These are phyloP conservation scores for Gambusia yucatana DNA, from an alignment of 2,797 vertebrate species.

Conservation along the genomic window DNA sequence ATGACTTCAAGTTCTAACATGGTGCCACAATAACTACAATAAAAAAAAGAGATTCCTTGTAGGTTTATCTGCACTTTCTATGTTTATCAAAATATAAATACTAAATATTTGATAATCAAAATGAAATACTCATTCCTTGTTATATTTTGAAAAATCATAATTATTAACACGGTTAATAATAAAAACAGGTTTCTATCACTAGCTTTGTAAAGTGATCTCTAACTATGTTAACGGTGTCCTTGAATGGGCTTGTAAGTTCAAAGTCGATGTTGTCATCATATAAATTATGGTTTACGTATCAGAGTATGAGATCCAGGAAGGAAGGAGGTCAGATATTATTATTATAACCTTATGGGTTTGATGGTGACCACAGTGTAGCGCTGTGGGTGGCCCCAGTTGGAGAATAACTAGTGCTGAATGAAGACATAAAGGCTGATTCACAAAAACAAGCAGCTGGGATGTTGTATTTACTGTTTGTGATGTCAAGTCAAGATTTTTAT, in stretches of 20 bases:
- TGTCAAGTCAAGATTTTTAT: slow-evolving; percentile 27
- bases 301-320: slow-evolving; percentile 47
- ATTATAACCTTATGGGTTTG: slow-evolving; percentile 48
- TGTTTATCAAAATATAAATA: neutral
- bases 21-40: neutral
- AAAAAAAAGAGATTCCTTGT: neutral
- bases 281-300: neutral
- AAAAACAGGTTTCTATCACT: slow-evolving; percentile 11
- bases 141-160: neutral
- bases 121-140: neutral
- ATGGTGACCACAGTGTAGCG: slow-evolving; percentile 15
- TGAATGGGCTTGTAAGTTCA: neutral
- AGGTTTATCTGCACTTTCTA: neutral
- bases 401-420: slow-evolving; percentile 34
- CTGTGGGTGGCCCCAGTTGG: slow-evolving; percentile 62
- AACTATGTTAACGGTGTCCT: slow-evolving; percentile 14
- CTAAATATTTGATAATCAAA: neutral
- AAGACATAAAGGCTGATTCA: slow-evolving; percentile 25
- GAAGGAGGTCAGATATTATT: slow-evolving; percentile 56
- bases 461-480: slow-evolving; percentile 36
- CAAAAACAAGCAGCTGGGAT: slow-evolving; percentile 22
- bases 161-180: neutral
- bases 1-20: neutral
- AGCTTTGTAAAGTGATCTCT: slow-evolving; percentile 17
- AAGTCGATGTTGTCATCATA: neutral